Conservation (phyloP, 2,797 vertebrate species). For the Macropodus opercularis region DNA sequence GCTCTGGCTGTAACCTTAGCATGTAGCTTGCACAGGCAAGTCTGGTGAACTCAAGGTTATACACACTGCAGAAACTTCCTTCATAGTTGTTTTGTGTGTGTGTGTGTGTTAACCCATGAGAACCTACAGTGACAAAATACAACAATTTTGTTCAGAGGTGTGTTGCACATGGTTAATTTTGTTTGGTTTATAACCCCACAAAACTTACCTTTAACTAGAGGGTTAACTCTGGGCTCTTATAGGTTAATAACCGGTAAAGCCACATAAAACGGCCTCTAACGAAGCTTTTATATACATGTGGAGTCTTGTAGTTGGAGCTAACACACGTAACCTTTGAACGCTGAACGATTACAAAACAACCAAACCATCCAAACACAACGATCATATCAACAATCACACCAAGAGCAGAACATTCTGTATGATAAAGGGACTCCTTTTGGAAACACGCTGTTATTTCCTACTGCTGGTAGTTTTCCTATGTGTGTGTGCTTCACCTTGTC, state of each 20-base stretch:
- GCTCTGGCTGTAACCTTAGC: constrained; percentile 52
- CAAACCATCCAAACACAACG: constrained; percentile 7
- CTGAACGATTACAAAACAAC: neutral
- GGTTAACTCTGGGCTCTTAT: no score
- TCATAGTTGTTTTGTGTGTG: constrained; percentile 6
- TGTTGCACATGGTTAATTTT: no score
- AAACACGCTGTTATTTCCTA: constrained; percentile 13
- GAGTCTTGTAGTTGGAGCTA: neutral
- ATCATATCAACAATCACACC: neutral
- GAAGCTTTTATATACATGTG: constrained; percentile 13
- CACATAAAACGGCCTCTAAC: constrained; percentile 13
- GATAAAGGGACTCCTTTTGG: constrained; percentile 16
- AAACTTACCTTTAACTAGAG: no score
- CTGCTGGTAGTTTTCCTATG: constrained; percentile 33
- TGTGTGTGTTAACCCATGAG: no score
- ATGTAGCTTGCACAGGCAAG: constrained; percentile 44
- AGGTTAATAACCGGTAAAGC: constrained; percentile 22
- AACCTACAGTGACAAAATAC: no score
- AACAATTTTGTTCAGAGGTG: no score
- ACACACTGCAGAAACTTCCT: constrained; percentile 25
- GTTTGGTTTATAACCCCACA: no score
- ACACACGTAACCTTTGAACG: neutral
- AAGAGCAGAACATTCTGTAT: constrained; percentile 1
- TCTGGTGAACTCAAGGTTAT: constrained; percentile 57
- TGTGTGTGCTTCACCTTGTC: constrained; percentile 48